A percentile compares a stretch with the other conserved stretches of the same genome.
Evolutionary conservation across 2,797 vertebrate genomes (phyloP).

Genomic region (Helarctos malayanus): DNA sequence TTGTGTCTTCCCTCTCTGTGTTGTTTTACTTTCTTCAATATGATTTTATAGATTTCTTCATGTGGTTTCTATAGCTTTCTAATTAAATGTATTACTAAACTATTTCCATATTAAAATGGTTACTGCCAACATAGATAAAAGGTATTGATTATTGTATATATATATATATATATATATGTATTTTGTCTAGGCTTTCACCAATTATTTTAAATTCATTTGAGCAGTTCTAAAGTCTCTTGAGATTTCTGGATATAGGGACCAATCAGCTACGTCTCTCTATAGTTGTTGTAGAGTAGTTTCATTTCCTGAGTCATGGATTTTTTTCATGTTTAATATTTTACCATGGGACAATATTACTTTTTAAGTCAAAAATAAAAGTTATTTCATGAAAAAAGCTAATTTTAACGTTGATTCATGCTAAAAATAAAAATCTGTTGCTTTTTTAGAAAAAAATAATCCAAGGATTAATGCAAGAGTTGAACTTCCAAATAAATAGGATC

Average conservation of each 20-base stretch:
- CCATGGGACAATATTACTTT: neutral
- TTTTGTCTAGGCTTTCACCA: neutral
- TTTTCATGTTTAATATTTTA: neutral
- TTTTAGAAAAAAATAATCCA: neutral
- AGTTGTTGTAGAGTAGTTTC: neutral
- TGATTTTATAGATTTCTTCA: constrained; percentile 27
- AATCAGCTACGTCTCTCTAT: neutral
- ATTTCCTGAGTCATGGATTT: neutral
- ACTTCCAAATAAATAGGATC: neutral
- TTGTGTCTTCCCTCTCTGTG: neutral
- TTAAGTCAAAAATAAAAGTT: neutral
- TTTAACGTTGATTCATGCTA: constrained; percentile 38
- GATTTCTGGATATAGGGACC: neutral
- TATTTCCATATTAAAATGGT: constrained; percentile 23
- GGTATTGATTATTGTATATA: neutral
- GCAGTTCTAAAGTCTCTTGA: neutral
- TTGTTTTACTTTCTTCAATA: constrained; percentile 5
- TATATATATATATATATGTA: too few relatives aligned
- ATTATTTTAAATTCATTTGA: constrained; percentile 37
- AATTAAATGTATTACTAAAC: neutral
- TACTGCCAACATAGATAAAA: neutral
- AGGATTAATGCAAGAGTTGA: neutral
- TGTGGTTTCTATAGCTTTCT: neutral
- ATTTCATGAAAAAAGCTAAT: neutral
- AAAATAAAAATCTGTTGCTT: constrained; percentile 12